Percentiles rank a stretch among this genome's conserved stretches.
Evolutionary conservation across 1,140 invertebrate species (phyloP).

Genomic region (Calephelis nemesis): DNA sequence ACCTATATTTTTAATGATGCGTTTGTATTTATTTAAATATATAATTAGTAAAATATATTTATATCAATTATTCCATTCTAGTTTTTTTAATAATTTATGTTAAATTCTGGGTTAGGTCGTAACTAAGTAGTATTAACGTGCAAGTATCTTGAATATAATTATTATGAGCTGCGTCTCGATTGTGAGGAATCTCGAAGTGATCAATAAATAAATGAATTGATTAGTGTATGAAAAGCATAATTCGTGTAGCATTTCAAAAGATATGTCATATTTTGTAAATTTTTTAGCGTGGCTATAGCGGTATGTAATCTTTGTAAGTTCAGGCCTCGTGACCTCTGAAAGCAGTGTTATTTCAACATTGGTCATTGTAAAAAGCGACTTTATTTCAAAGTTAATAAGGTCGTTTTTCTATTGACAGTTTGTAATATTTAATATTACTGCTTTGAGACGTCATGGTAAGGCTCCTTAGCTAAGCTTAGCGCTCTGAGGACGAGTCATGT

Average conservation of each 20-base stretch:
- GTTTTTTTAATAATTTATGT: constrained; percentile 21
- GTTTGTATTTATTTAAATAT: background rate
- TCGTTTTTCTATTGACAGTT: no score
- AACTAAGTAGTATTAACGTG: constrained; percentile 18
- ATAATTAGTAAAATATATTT: constrained; percentile 8
- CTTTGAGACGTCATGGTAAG: no score
- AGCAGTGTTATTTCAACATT: no score
- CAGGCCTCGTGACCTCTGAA: constrained; percentile 34
- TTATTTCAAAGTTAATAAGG: no score
- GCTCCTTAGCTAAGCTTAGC: constrained; percentile 66
- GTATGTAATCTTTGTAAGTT: constrained; percentile 66
- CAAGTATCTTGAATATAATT: constrained; percentile 30
- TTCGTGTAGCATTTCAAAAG: constrained; percentile 75
- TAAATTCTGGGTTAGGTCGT: constrained; percentile 16
- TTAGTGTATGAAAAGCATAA: constrained; percentile 69
- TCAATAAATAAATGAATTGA: constrained; percentile 73
- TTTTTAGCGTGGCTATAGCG: constrained; percentile 77
- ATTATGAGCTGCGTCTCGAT: constrained; percentile 26
- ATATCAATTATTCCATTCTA: constrained; percentile 24
- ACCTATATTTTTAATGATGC: no score
- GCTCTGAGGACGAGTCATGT: constrained; percentile 70
- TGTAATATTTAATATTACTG: no score
- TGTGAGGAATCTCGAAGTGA: constrained; percentile 55
- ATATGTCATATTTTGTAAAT: constrained; percentile 79
- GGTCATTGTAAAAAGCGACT: no score